These are phyloP conservation scores for Zonotrichia albicollis DNA, from an alignment of 2,797 vertebrate species.

Conservation along the genomic window DNA sequence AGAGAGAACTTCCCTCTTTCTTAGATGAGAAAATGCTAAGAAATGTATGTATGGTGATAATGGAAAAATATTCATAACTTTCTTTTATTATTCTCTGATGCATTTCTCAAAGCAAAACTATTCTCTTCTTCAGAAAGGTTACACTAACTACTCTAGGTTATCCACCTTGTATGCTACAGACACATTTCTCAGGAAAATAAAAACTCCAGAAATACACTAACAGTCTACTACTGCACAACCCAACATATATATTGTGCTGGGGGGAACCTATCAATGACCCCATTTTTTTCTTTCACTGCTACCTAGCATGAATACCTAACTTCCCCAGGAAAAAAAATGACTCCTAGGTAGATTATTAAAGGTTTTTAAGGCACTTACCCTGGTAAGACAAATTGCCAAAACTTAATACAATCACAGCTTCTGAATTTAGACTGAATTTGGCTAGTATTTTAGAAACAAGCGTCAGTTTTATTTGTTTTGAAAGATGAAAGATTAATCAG, in stretches of 20 bases:
- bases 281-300: neutral
- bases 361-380: neutral
- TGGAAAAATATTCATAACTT: neutral
- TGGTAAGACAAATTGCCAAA: neutral
- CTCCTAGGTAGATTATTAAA: neutral
- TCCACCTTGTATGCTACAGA: neutral
- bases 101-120: slow-evolving; percentile 55
- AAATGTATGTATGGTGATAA: neutral
- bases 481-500: neutral
- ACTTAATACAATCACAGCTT: neutral
- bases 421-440: neutral
- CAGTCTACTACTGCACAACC: neutral
- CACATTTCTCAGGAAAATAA: neutral
- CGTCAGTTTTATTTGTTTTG: neutral
- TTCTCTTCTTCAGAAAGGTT: neutral
- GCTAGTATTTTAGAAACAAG: neutral
- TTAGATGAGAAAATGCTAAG: neutral
- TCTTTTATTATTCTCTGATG: slow-evolving; percentile 5
- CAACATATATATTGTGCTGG: neutral
- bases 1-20: neutral
- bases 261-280: neutral
- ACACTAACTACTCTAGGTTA: neutral
- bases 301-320: neutral
- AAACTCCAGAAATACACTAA: neutral
- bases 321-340: neutral